Conservation (phyloP, 1,140 invertebrate genomes). For the Dreissena polymorpha region DNA sequence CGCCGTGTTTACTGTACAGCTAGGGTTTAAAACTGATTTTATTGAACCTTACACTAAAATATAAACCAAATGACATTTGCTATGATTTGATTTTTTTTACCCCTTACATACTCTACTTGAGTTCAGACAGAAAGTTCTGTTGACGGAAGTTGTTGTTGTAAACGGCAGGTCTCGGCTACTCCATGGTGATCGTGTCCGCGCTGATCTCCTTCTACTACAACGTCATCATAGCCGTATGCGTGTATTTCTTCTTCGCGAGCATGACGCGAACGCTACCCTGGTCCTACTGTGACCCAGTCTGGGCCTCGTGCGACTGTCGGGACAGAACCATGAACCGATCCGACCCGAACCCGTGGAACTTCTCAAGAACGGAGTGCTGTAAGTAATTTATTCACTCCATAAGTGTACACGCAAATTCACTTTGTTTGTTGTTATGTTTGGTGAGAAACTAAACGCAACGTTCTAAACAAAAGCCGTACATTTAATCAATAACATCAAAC, state of each 20-base stretch:
- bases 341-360: constrained; percentile 57
- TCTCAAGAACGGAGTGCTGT: constrained; percentile 20
- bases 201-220: constrained; percentile 80
- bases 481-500: too few species aligned
- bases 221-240: constrained; percentile 79
- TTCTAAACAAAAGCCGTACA: too few species aligned
- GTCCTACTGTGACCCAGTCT: constrained; percentile 70
- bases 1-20: too few species aligned
- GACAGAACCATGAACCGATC: constrained; percentile 52
- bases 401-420: neutral
- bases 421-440: too few species aligned
- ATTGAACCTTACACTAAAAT: too few species aligned
- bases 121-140: too few species aligned
- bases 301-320: constrained; percentile 81
- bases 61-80: too few species aligned
- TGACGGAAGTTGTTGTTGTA: too few species aligned
- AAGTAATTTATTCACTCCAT: neutral
- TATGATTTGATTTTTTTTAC: too few species aligned
- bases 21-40: too few species aligned
- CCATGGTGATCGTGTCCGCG: constrained; percentile 35
- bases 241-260: constrained; percentile 77
- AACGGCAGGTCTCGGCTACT: constrained; percentile 22
- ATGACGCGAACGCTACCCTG: constrained; percentile 74
- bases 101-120: too few species aligned
- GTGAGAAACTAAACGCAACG: too few species aligned